Evolutionary conservation across 2,888 invertebrate genomes (phyloP), one percentile per base, ranked within the genome.

Genomic region (Parnassius smintheus): DNA sequence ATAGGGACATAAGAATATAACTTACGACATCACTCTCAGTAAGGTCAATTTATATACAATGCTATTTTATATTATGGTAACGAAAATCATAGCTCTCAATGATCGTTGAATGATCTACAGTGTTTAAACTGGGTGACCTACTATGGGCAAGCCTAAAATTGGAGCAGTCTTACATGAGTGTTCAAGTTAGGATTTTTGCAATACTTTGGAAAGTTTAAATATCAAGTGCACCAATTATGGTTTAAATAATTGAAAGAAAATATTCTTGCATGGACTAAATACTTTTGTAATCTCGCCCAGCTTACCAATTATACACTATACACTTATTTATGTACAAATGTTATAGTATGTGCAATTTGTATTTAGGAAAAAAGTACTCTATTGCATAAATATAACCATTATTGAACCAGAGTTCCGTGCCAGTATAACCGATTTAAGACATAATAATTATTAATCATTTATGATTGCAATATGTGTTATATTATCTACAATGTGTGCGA

Each of bases 51-150:
- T 62, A 62, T 59, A n/a, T 58, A 62, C 62, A 62, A 25, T 55
- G 35, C n/a, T 18, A 42, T 12, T 59, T 44, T 56, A 64, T 46
- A 59, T 59, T 59, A 64, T 64, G 63, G 63, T 64, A 64, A 64
- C 63, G 59, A 64, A 58, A 51, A 48, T 56, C 51, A 56, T 56
- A 56, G 58, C 50, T 50, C 54, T 54, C 55, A 59, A 62, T 45
- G 49, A 9, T 13, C 58, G 59, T 42, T 48, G 46, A 42, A 9
- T 46, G 9, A 10, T 18, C 51, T 51, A 51, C 42, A 41, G 42
- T 49, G 48, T 49, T 46, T 42, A 51, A 59, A 25, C 12, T 42
- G 22, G 42, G 49, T 61, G 35, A 35, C n/a, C 25, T 18, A 61
- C 56, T 13, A 13, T 51, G 51, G 54, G 42, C 57, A 44, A 49